Base-by-base conservation (phyloP, 2,797 vertebrate genomes). In the Sternarchorhynchus goeldii region DNA sequence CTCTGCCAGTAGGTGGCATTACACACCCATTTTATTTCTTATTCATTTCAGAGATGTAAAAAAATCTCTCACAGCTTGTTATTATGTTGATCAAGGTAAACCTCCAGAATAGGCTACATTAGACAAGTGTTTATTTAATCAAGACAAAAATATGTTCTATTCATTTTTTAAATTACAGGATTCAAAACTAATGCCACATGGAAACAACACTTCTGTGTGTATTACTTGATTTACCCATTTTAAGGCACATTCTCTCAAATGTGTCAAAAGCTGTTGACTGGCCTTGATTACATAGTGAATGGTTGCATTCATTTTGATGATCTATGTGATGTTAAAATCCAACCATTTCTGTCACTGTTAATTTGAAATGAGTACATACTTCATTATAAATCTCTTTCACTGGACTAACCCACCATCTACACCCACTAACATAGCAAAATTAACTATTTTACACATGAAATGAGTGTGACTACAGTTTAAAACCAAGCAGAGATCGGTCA, bases 1-100 rank as follows among this genome's bases (percentile, higher is more conserved):
- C 56, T 17, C 4, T 39, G 25, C 76, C 76, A 39, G 6, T 56
- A 78, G 76, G 14, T 45, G 76, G 76, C 59, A 71, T 20, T 55
- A 77, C n/a, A 70, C 18, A 20, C 58, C 45, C 7, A 65, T 57
- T 57, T 45, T 17, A n/a, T 20, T 57, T 58, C 6, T 14, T 36
- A n/a, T 56, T 32, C 5, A 31, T 14, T 53, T 55, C 39, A 68
- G 29, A 58, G 31, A 55, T 18, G 39, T 6, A 2, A 63, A 63
- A 20, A 21, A 67, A 50, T 50, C 45, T 50, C 45, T 12, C 45
- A 50, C 45, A 50, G 8, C 45, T 50, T 36, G 34, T 36, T 7
- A 36, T 36, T 50, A 50, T 31, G 6, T 55, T 69, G n/a, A 55
- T 20, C 25, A 31, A 69, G 25, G 6, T 32, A 55, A 53, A 53